phyloP scores from a whole-genome alignment of 2,888 invertebrate species.

The Silvanus unidentatus region DNA sequence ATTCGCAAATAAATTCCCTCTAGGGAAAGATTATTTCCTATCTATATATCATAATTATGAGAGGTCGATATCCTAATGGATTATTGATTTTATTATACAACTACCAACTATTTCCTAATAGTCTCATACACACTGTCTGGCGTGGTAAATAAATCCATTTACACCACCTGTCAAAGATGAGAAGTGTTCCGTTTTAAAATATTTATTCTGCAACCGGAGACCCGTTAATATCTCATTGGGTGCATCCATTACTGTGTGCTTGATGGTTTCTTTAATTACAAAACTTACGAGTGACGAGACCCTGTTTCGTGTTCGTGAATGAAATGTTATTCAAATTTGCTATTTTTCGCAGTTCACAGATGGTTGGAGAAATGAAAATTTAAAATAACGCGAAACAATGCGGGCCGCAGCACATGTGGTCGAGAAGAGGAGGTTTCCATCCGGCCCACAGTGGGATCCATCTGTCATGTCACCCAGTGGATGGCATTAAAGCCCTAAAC shows the following conservation, averaged over 20 bases:
- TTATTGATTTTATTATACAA: neutral
- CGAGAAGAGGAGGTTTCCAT: slow-evolving; percentile 6
- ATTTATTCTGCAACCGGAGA: too few relatives aligned
- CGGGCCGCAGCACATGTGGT: slow-evolving; percentile 18
- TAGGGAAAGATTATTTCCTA: neutral
- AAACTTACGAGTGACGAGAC: too few relatives aligned
- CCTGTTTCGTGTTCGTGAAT: too few relatives aligned
- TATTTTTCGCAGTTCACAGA: slow-evolving; percentile 6
- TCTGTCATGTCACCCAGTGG: slow-evolving; percentile 25
- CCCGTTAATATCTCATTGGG: too few relatives aligned
- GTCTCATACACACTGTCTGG: too few relatives aligned
- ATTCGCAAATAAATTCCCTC: neutral
- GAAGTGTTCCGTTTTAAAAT: too few relatives aligned
- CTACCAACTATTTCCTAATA: too few relatives aligned
- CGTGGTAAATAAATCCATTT: too few relatives aligned
- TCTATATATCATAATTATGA: slow-evolving; percentile 1
- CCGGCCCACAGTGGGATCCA: slow-evolving; percentile 20
- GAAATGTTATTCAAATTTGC: too few relatives aligned
- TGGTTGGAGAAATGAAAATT: slow-evolving; percentile 12
- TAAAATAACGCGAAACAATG: slow-evolving; percentile 19
- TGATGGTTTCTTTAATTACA: too few relatives aligned
- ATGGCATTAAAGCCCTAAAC: slow-evolving; percentile 1
- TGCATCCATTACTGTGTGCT: too few relatives aligned
- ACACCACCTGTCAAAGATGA: too few relatives aligned
- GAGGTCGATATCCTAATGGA: neutral